Evolutionary conservation across 2,888 invertebrate species (phyloP), one percentile per base, ranked within the genome.

Genomic region (Ectemnius continuus): DNA sequence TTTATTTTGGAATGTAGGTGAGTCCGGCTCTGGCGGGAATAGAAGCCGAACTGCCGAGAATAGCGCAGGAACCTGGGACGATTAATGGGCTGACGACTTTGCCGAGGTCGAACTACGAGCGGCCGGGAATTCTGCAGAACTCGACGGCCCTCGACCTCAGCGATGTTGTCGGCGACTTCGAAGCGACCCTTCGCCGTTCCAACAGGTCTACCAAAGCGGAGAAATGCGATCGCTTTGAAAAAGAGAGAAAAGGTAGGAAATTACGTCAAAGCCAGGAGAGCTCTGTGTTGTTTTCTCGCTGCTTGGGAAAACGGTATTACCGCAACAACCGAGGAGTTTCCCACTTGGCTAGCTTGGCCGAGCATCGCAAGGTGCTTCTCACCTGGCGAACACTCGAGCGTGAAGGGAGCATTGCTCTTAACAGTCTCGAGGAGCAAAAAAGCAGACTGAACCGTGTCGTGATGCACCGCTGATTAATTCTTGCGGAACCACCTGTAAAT

Each of bases 111-210:
- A 74, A 61, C 65, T 62, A 70, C 18, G 66, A 62, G 46, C 73
- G 57, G 8, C 80, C 65, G 26, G 61, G 56, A 56, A 80, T 78
- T 74, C 58, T 75, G 20, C 80, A 81, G 61, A 80, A 85, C 65
- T 84, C 86, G n/a, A 79, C 83, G 73, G 82, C 80, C 70, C 80
- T 89, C 68, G 90, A 90, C 73, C 83, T 90, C 62, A 90, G 88
- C 79, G 90, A 92, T 78, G 95, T 94, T 70, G 94, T 95, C 71
- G 92, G 93, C 68, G 95, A 95, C 89, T 95, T 95, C 87, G 95
- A 95, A 89, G 93, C 94, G 81, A 94, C 94, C 20, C 90, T 95
- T 74, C 93, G 94, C 83, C 91, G 93, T 70, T 86, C 89, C 57
- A 82, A 85, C 48, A 87, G 85, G 63, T 78, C 87, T 23, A 68